Evolutionary conservation across 1,140 invertebrate genomes (phyloP), one percentile per base, ranked within the genome.

Genomic region (Nephila pilipes): DNA sequence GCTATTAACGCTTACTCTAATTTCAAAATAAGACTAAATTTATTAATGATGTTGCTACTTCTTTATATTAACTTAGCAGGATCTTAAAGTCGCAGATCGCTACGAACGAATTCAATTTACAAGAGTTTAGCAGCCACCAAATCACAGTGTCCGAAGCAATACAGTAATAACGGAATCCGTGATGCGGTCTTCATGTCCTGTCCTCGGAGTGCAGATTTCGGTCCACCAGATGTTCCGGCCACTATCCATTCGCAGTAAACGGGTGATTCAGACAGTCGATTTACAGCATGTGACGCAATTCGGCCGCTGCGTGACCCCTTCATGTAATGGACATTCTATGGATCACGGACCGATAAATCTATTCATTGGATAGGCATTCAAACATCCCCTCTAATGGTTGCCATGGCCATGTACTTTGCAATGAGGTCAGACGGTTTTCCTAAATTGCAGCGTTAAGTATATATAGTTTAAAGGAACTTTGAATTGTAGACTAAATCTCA

Each of bases 191-290:
- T 87, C 18, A 18, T 57, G 55, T 65, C 87, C n/a, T 80, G 69
- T 89, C 87, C 87, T 65, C 12, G 4, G 57, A 60, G 75, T 81
- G 22, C 89, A 38, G 69, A 81, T 83, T 79, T 29, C 10, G 57
- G 65, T 20, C 81, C 89, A 91, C 69, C 89, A 91, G 75, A 81
- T 91, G 89, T 60, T 91, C 89, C n/a, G 80, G 57, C 79, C 69
- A 80, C 89, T 60, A 63, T 83, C 69, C 57, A 91, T 79, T 83
- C 57, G 89, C 32, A 91, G 75, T 91, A 91, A 91, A 91, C 89
- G 89, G 89, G 89, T 91, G 89, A 91, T 91, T 91, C 89, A 83
- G 89, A 63, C 89, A 91, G 89, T 91, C 89, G 89, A 83, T 91
- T 91, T 75, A 54, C 25, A 69, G 90, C 90, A 85, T 92, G 90